phyloP scores from a whole-genome alignment of 2,113 vertebrate genomes.

The Phaetusa simplex region DNA sequence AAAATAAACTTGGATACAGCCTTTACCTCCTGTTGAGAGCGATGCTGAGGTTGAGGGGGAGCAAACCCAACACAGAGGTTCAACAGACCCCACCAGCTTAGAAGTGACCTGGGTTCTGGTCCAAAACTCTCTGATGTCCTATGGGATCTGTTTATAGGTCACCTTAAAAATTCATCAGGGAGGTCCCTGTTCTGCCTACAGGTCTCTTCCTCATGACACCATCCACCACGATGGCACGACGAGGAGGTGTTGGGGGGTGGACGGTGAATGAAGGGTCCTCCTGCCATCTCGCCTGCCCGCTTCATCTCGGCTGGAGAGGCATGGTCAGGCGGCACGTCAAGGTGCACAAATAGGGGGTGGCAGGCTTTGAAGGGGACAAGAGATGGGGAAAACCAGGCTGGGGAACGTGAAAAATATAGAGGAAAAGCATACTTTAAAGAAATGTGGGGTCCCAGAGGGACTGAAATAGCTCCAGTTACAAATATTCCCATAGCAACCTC shows the following conservation, averaged over 20 bases:
- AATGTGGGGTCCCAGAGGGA: not conserved
- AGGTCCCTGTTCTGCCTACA: not conserved
- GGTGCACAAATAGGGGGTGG: rapidly evolving
- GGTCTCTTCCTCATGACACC: not conserved
- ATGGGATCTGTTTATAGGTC: not conserved
- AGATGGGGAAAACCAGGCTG: not conserved
- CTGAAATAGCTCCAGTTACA: not conserved
- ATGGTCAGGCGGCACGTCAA: rapidly evolving
- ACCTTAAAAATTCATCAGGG: not conserved
- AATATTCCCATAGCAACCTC: not conserved
- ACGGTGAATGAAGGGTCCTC: not conserved
- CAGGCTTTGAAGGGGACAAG: not conserved
- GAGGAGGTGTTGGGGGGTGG: not conserved
- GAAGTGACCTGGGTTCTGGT: not conserved
- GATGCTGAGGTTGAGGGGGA: not conserved
- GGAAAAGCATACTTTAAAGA: not conserved
- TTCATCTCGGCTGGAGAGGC: not conserved
- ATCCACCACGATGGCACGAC: rapidly evolving
- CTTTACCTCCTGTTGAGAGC: not conserved
- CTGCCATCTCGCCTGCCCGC: not conserved
- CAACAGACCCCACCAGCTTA: not conserved
- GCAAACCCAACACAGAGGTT: not conserved
- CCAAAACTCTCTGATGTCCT: not conserved
- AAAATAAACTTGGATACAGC: not conserved
- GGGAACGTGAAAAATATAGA: not conserved